Evolutionary conservation across 2,797 vertebrate species (phyloP), one percentile per base, ranked within the genome.

Genomic region (Halcyon smyrnensis): DNA sequence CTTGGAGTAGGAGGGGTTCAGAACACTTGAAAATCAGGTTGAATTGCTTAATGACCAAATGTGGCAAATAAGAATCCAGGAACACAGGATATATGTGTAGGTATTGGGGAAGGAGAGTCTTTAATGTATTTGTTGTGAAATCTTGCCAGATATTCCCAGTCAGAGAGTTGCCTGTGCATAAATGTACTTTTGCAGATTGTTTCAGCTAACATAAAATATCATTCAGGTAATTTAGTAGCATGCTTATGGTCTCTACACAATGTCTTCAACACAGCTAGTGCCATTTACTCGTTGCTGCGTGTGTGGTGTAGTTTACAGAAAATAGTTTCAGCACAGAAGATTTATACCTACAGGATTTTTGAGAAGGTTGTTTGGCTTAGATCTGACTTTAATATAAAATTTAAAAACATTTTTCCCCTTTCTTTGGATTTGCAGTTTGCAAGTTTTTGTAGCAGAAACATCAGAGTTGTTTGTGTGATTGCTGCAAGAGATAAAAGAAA

Each of bases 391-490:
- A 39, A 8, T 21, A 17, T 65, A 25, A 62, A 84, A 28, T 64
- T 37, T 46, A 32, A 23, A 54, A 84, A 50, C 5, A 4, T 41
- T 86, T 80, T 84, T 34, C 21, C 15, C 16, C 4, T 2, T 41
- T 87, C 15, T 88, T 74, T 77, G 17, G 15, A 23, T 84, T 84
- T 36, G 39, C 36, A 63, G 14, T 34, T 19, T 43, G 57, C 41
- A 56, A 2, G 17, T 36, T 56, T 87, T 77, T 77, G 20, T 70
- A 6, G 3, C n/a, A 79, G 59, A 69, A 85, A 64, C 0, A 0
- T 41, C 21, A 19, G 43, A 84, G 12, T 69, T 86, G 8, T 73
- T 74, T 51, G 12, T 93, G 53, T 56, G 37, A n/a, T 84, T 75
- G 37, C 50, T 90, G 57, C 45, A 81, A 69, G 56, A 80, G n/a